Percentiles rank a stretch among this genome's conserved stretches.
Conservation (phyloP, 2,888 invertebrate species). For the Capitulum mitella region DNA sequence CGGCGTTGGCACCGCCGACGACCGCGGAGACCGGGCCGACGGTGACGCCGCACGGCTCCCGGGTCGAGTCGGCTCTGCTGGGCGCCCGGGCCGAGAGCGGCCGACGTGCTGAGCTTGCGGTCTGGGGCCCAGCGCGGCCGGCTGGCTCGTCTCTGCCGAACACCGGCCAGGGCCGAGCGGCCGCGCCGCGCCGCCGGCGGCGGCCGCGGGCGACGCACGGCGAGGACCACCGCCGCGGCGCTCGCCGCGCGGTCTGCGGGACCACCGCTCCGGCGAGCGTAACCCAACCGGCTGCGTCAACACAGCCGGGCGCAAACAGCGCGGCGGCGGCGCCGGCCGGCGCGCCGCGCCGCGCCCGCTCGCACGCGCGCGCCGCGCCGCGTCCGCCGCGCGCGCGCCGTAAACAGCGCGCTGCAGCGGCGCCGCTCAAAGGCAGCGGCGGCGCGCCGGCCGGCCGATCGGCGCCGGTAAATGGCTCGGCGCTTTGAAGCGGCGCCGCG, state of each 20-base stretch:
- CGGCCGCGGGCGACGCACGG: too few species aligned
- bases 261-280: neutral
- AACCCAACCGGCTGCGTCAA: neutral
- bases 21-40: too few species aligned
- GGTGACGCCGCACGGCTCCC: too few species aligned
- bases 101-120: too few species aligned
- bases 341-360: neutral
- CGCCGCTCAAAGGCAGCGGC: neutral
- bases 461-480: neutral
- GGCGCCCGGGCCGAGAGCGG: too few species aligned
- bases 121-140: too few species aligned
- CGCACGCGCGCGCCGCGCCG: slow-evolving; percentile 1
- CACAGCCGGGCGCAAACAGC: neutral
- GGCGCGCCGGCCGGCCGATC: too few species aligned
- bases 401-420: neutral
- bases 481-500: slow-evolving; percentile 13
- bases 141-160: too few species aligned
- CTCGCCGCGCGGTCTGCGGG: neutral
- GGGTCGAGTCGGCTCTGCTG: too few species aligned
- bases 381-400: neutral
- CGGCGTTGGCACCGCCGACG: too few species aligned
- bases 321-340: neutral
- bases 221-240: slow-evolving; percentile 4
- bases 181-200: too few species aligned
- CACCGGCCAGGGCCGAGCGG: too few species aligned